phyloP scores from a whole-genome alignment of 2,888 invertebrate species.

The Dorcus parallelipipedus region DNA sequence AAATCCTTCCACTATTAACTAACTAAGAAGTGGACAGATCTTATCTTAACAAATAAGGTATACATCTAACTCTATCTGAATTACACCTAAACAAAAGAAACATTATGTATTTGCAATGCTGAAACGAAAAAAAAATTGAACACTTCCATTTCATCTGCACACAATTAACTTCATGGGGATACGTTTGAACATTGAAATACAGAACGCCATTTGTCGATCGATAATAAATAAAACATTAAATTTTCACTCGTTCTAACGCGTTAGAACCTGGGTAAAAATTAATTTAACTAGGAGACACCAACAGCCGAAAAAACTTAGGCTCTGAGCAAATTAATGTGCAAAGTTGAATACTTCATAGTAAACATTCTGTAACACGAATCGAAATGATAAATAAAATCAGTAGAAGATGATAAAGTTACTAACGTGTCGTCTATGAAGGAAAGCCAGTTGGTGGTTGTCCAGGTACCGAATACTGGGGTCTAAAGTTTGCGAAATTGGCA shows the following conservation, averaged over 20 bases:
- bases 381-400: neutral
- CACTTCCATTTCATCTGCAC: neutral
- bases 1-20: conserved; percentile 26
- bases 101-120: conserved; percentile 10
- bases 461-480: conserved; percentile 81
- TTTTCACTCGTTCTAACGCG: conserved; percentile 8
- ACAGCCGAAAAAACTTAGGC: conserved; percentile 17
- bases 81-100: conserved; percentile 8
- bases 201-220: conserved; percentile 9
- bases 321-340: conserved; percentile 19
- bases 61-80: conserved; percentile 16
- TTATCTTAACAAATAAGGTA: conserved; percentile 18
- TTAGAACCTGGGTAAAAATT: conserved; percentile 7
- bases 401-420: neutral
- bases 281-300: conserved; percentile 16
- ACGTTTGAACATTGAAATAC: conserved; percentile 4
- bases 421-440: conserved; percentile 38
- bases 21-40: conserved; percentile 22
- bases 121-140: conserved; percentile 10
- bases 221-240: conserved; percentile 15
- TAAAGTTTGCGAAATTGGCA: conserved; percentile 84
- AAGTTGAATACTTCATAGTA: conserved; percentile 1
- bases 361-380: conserved; percentile 3
- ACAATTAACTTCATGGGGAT: neutral
- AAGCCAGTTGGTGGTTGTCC: conserved; percentile 55